A percentile compares a stretch with the other conserved stretches of the same genome.
phyloP scores from a whole-genome alignment of 1,140 invertebrate genomes.

The Euwallacea fornicatus region DNA sequence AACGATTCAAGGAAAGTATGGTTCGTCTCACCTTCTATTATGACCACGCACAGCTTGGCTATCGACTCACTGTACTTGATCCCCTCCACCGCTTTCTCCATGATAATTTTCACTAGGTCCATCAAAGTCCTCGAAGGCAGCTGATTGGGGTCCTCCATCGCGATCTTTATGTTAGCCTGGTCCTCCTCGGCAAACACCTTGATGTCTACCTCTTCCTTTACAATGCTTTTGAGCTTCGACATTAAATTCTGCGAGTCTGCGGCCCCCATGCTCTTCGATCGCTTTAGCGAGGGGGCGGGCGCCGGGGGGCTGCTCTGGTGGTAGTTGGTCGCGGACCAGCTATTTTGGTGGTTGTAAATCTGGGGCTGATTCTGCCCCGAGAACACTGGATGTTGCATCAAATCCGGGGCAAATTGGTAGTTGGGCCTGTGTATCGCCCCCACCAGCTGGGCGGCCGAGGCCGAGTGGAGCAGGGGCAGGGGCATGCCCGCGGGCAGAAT shows the following conservation, averaged over 20 bases:
- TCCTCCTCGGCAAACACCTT: slow-evolving; percentile 72
- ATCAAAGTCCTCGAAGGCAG: slow-evolving; percentile 76
- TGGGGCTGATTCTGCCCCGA: slow-evolving; percentile 44
- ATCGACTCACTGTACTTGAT: slow-evolving; percentile 76
- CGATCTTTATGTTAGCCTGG: slow-evolving; percentile 70
- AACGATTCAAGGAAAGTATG: slow-evolving; percentile 87
- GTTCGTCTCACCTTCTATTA: slow-evolving; percentile 83
- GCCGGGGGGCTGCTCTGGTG: slow-evolving; percentile 36
- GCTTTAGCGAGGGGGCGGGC: slow-evolving; percentile 61
- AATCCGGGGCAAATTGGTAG: slow-evolving; percentile 48
- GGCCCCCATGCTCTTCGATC: slow-evolving; percentile 79
- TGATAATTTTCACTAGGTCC: slow-evolving; percentile 79
- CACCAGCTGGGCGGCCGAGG: slow-evolving; percentile 46
- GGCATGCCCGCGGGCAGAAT: slow-evolving; percentile 47
- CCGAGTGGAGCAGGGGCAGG: slow-evolving; percentile 56
- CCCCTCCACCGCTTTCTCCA: slow-evolving; percentile 76
- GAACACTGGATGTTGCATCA: slow-evolving; percentile 42
- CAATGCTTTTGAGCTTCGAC: slow-evolving; percentile 59
- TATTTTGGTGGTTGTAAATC: slow-evolving; percentile 41
- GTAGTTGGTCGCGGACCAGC: slow-evolving; percentile 28
- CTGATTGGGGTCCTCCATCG: slow-evolving; percentile 78
- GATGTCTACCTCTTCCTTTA: slow-evolving; percentile 69
- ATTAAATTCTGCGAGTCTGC: slow-evolving; percentile 61
- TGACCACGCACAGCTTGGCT: slow-evolving; percentile 78
- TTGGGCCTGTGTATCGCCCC: slow-evolving; percentile 52